A percentile compares a stretch with the other conserved stretches of the same genome.
phyloP scores from a whole-genome alignment of 2,113 vertebrate species.

The Myotis yumanensis region DNA sequence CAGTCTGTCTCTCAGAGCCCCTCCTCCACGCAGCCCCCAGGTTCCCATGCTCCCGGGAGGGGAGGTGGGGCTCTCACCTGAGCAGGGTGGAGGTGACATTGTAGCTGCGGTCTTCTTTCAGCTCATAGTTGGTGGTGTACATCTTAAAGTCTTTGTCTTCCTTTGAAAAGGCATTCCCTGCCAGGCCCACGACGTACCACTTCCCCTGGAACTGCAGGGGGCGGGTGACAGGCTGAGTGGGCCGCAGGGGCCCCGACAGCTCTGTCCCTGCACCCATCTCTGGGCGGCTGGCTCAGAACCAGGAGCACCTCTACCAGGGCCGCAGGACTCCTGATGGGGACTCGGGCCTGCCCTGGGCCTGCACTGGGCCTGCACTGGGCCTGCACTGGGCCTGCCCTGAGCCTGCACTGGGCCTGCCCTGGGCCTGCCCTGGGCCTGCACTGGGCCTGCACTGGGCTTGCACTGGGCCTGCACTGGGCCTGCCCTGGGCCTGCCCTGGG shows the following conservation, averaged over 20 bases:
- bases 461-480: no score
- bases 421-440: no score
- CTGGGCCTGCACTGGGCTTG: no score
- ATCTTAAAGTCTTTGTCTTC: slow-evolving; percentile 80
- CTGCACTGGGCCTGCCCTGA: no score
- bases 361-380: no score
- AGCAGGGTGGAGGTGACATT: slow-evolving; percentile 81
- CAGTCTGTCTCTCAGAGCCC: not conserved
- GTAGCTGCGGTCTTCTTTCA: slow-evolving; percentile 82
- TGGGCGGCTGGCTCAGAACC: not conserved
- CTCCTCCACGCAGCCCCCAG: not conserved
- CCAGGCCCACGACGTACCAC: slow-evolving; percentile 90
- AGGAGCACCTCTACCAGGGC: not conserved
- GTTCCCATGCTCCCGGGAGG: not conserved
- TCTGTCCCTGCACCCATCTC: not conserved
- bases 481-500: no score
- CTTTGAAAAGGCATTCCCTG: slow-evolving; percentile 84
- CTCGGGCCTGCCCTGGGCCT: not conserved
- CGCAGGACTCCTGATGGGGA: not conserved
- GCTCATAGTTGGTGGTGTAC: slow-evolving; percentile 80
- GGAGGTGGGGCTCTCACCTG: slow-evolving; percentile 70
- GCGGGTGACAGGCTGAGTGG: not conserved
- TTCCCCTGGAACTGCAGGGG: slow-evolving; percentile 87
- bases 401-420: no score
- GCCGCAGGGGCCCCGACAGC: not conserved